Conservation (phyloP, 2,888 invertebrate genomes). For the Uloborus plumipes region DNA sequence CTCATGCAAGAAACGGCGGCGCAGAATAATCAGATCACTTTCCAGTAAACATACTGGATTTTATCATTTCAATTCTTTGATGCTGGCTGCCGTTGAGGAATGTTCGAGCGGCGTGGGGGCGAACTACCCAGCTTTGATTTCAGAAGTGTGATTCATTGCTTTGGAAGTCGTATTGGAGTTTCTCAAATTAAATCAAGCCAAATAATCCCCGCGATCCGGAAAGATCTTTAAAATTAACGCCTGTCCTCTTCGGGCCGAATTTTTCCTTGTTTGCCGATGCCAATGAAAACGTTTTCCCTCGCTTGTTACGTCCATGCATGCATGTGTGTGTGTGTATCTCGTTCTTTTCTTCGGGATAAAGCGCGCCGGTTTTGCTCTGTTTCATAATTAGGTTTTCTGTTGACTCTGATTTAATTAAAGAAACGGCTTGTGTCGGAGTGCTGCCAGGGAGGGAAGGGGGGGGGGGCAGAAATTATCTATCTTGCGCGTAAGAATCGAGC, state of each 20-base stretch:
- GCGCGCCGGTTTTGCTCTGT: constrained; percentile 13
- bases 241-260: constrained; percentile 5
- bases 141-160: no score
- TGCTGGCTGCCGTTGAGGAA: no score
- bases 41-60: no score
- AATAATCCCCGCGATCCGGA: background rate
- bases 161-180: no score
- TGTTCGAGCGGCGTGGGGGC: no score
- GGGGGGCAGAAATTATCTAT: background rate
- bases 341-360: constrained; percentile 7
- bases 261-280: constrained; percentile 25
- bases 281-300: constrained; percentile 10
- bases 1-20: no score
- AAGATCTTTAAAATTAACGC: constrained; percentile 23
- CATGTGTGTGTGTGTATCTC: no score
- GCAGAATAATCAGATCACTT: no score
- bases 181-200: constrained; percentile 12
- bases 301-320: no score
- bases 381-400: constrained; percentile 60
- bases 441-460: background rate
- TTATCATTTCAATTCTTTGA: no score
- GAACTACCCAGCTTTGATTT: no score
- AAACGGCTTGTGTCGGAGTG: constrained; percentile 12
- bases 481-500: no score
- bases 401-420: constrained; percentile 63